These are phyloP conservation scores for Anastrepha obliqua DNA, from an alignment of 1,140 invertebrate species.

Conservation along the genomic window DNA sequence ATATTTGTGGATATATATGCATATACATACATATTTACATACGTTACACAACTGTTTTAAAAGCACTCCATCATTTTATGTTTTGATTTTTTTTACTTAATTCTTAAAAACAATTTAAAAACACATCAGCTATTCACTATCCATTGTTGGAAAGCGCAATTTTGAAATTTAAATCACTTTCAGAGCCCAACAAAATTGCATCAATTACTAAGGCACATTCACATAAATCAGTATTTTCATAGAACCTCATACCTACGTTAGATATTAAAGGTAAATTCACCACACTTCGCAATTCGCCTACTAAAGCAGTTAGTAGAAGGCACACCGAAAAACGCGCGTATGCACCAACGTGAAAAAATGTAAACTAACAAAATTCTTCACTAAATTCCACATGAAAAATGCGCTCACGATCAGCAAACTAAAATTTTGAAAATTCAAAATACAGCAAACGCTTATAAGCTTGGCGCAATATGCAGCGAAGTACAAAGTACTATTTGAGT, in stretches of 20 bases:
- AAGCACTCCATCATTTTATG: no score
- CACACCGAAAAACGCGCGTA: background rate
- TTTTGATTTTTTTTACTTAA: no score
- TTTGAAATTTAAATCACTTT: no score
- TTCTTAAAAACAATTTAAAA: no score
- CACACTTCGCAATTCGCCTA: background rate
- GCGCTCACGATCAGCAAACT: background rate
- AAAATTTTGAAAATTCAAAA: background rate
- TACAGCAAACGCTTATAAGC: background rate
- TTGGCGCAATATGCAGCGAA: background rate
- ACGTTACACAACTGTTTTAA: no score
- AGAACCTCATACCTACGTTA: background rate
- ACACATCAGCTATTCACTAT: no score
- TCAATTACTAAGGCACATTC: no score
- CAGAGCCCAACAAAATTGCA: no score
- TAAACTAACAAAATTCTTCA: background rate
- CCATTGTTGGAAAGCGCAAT: no score
- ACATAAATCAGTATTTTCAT: background rate
- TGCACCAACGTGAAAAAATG: background rate
- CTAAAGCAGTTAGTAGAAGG: background rate
- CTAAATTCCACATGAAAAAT: background rate
- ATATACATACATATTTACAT: no score
- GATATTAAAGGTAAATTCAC: background rate
- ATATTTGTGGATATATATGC: no score
- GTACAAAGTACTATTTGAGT: background rate